Evolutionary conservation across 1,140 invertebrate genomes (phyloP).

Genomic region (Papilio glaucus): DNA sequence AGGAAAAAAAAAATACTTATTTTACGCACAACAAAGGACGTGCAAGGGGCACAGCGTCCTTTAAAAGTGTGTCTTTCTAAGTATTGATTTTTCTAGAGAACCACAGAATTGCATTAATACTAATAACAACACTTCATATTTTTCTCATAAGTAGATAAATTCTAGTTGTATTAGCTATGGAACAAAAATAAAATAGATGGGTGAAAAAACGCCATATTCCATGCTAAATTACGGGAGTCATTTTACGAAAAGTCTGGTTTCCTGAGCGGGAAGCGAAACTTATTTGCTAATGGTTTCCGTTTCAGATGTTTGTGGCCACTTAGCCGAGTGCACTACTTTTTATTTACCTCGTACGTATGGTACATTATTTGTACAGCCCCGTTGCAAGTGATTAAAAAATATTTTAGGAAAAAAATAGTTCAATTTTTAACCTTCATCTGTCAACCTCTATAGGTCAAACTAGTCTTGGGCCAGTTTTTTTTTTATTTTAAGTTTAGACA

Average conservation of each 20-base stretch:
- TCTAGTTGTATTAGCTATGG: no score
- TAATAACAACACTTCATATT: no score
- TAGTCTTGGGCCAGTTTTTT: no score
- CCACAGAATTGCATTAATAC: no score
- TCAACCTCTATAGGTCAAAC: no score
- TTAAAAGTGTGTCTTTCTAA: no score
- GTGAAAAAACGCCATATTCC: constrained; percentile 13
- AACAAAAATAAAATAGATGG: not conserved
- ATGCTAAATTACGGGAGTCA: constrained; percentile 22
- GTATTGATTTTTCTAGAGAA: no score
- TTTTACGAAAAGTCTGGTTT: constrained; percentile 32
- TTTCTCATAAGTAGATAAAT: no score
- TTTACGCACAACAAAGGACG: no score
- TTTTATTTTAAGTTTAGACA: no score
- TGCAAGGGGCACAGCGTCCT: no score
- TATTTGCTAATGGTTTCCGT: constrained; percentile 33
- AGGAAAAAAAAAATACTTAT: no score
- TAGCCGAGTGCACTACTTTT: constrained; percentile 32
- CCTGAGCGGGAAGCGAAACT: constrained; percentile 20
- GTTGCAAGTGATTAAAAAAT: not conserved
- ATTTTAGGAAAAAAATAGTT: not conserved
- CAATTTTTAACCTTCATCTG: not conserved
- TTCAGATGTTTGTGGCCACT: constrained; percentile 30
- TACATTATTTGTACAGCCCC: constrained; percentile 17
- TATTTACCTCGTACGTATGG: constrained; percentile 31